Evolutionary conservation across 2,888 invertebrate species (phyloP).

Genomic region (Lasioglossum zephyrum): DNA sequence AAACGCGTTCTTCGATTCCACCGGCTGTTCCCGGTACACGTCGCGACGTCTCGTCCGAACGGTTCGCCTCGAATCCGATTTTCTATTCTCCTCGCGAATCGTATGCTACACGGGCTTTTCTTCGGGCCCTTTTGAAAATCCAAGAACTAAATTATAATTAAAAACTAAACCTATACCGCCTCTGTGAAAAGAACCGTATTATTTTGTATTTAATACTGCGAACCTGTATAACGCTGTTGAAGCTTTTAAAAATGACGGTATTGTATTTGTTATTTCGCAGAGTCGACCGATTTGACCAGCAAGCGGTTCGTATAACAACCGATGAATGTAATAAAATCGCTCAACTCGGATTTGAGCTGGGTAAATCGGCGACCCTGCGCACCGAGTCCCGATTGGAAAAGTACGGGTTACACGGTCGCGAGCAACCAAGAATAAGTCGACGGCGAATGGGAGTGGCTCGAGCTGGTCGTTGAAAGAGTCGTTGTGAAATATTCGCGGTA

Average conservation of each 20-base stretch:
- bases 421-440: not conserved
- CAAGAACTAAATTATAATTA: too few relatives aligned
- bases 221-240: too few relatives aligned
- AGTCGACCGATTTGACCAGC: too few relatives aligned
- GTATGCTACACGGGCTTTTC: not conserved
- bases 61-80: not conserved
- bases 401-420: not conserved
- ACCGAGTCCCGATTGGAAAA: not conserved
- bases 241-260: not conserved
- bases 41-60: too few relatives aligned
- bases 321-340: not conserved
- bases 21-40: not conserved
- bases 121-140: too few relatives aligned
- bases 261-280: not conserved
- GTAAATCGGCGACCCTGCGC: not conserved
- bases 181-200: not conserved
- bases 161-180: too few relatives aligned
- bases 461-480: not conserved
- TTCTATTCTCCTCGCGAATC: conserved; percentile 41
- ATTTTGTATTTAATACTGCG: too few relatives aligned
- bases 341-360: not conserved
- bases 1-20: conserved; percentile 23
- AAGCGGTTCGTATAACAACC: not conserved
- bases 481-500: not conserved
- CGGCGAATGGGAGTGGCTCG: not conserved